Percentiles rank a stretch among this genome's conserved stretches.
These are phyloP conservation scores for Drosophila monieri DNA, from an alignment of 2,888 invertebrate genomes.

Conservation along the genomic window DNA sequence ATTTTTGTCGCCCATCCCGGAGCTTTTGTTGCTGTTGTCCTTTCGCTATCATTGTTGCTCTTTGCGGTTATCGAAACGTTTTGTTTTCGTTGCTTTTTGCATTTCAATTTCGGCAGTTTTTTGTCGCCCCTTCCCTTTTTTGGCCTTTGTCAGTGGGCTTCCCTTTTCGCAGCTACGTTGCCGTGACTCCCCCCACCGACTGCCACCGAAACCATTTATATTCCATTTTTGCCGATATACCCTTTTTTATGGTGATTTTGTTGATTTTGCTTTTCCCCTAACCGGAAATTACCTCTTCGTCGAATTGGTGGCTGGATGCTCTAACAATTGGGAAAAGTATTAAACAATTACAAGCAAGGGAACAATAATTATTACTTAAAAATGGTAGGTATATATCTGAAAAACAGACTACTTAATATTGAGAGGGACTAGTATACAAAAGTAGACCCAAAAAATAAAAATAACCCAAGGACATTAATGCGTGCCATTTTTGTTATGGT, in stretches of 20 bases:
- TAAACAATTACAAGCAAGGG: background rate
- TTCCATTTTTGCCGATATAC: constrained; percentile 57
- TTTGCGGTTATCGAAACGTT: constrained; percentile 69
- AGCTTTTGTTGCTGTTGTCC: constrained; percentile 18
- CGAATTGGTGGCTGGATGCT: constrained; percentile 12
- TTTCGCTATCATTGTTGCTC: constrained; percentile 35
- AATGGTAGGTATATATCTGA: too few relatives aligned
- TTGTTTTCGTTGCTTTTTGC: constrained; percentile 62
- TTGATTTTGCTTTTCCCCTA: constrained; percentile 67
- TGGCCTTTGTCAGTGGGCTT: constrained; percentile 11
- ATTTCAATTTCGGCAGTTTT: constrained; percentile 55
- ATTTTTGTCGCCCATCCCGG: constrained; percentile 51
- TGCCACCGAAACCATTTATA: constrained; percentile 7
- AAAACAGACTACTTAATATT: too few relatives aligned
- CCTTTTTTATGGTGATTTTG: constrained; percentile 72
- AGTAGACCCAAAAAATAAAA: too few relatives aligned
- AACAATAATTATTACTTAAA: too few relatives aligned
- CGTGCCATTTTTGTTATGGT: too few relatives aligned
- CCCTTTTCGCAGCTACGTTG: constrained; percentile 29
- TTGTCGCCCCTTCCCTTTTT: constrained; percentile 14
- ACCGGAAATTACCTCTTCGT: constrained; percentile 16
- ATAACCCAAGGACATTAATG: too few relatives aligned
- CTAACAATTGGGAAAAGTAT: background rate
- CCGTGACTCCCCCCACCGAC: background rate
- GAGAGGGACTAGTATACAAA: too few relatives aligned